Evolutionary conservation across 2,888 invertebrate genomes (phyloP), one percentile per base, ranked within the genome.

Genomic region (Monochamus alternatus): DNA sequence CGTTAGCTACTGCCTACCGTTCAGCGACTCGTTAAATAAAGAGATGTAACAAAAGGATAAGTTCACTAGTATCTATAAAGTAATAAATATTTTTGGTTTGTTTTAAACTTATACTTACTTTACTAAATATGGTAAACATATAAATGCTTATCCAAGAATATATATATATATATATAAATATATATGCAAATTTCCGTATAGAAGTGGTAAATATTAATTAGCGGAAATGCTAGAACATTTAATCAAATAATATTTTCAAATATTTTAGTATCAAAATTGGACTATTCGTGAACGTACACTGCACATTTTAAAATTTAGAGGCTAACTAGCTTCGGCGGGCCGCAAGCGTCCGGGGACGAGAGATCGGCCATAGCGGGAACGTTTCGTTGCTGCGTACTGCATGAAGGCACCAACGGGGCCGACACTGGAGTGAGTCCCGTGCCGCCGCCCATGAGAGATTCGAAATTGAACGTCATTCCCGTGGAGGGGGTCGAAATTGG

Each of bases 371-470:
- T 84, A 77, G 82, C 83, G 84, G 93, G 91, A 66, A 94, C 92
- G 87, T 92, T 92, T 86, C 95, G 92, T 87, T 94, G 94, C 88
- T 96, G 95, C 81, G 93, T 93, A 77, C 94, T 94, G 90, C 95
- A 96, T 38, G 91, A 91, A 31, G 94, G 94, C 83, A 93, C 90
- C 71, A 94, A 86, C 1, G 95, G 95, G 73, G 92, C 92, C 66
- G 92, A 93, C 51, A 96, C 95, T 0, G 97, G 97, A 7, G 97
- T 97, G 66, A 98, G 90, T 0, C 97, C 97, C 2, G 97, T 97
- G 84, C 97, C 97, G 68, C 97, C 97, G 84, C 96, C 97, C 95
- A 97, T 96, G 77, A 98, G 91, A 82, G 96, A 96, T 85, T 98
- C 97, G 88, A 96, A 97, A 89, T 96, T 97, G 89, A 97, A 96